A percentile compares a stretch with the other conserved stretches of the same genome.
phyloP scores from a whole-genome alignment of 2,888 invertebrate species.

The Drosophila mercatorum region DNA sequence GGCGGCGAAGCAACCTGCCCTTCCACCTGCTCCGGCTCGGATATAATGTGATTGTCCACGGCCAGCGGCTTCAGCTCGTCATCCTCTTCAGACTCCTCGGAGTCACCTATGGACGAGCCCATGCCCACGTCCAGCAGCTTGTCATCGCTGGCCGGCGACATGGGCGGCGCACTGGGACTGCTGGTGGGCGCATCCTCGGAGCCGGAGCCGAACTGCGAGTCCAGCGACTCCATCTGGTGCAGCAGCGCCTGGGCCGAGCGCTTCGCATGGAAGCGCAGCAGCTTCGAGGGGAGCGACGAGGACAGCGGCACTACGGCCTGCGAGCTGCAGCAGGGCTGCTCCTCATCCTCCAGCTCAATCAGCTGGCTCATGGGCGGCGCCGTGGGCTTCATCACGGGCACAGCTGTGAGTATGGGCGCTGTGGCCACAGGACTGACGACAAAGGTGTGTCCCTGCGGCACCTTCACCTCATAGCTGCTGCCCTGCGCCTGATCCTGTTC shows the following conservation, averaged over 20 bases:
- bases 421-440: conserved; percentile 71
- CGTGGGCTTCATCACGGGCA: conserved; percentile 62
- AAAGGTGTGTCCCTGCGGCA: conserved; percentile 76
- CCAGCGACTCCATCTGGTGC: conserved; percentile 71
- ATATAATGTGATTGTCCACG: conserved; percentile 83
- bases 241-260: conserved; percentile 79
- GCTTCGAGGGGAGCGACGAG: conserved; percentile 82
- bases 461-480: conserved; percentile 60
- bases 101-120: conserved; percentile 80
- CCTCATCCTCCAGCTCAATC: conserved; percentile 28
- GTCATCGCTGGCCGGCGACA: conserved; percentile 62
- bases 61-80: conserved; percentile 84
- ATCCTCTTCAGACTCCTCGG: conserved; percentile 83
- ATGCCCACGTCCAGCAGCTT: conserved; percentile 80
- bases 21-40: conserved; percentile 69
- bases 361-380: conserved; percentile 9
- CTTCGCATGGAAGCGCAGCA: conserved; percentile 81
- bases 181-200: conserved; percentile 50
- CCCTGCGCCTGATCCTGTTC: conserved; percentile 7
- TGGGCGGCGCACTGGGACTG: conserved; percentile 63
- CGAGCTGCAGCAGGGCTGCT: conserved; percentile 68
- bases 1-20: conserved; percentile 42
- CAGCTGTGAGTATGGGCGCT: conserved; percentile 62
- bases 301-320: conserved; percentile 82
- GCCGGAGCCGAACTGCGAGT: conserved; percentile 79